Base-by-base conservation (phyloP, 2,888 invertebrate genomes). In the Leptopilina syphax region DNA sequence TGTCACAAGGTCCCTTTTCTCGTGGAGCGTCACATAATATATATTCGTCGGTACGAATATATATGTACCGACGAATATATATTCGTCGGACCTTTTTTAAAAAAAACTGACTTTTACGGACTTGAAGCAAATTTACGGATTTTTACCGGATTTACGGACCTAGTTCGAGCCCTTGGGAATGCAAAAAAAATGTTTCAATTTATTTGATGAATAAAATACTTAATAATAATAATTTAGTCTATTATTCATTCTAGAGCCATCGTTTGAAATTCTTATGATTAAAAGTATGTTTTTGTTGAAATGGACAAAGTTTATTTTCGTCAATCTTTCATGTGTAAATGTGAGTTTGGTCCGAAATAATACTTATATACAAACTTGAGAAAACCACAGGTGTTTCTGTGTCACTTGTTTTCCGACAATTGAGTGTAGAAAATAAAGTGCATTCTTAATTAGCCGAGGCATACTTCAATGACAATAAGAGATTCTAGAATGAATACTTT, bases 361-460 rank as follows among this genome's bases (percentile, higher is more conserved):
- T 18, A 68, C 18, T n/a, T n/a, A 57, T 5, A 57, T n/a, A 68
- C 68, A 6, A 68, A 68, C 70, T 24, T 70, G 70, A 27, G 50
- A 47, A 50, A 68, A 68, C 68, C 68, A n/a, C 68, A 68, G 68
- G 68, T 68, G 47, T 68, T 68, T 68, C 50, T 24, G 68, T 57
- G n/a, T 68, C 68, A 50, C 18, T 5, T 50, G 10, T 24, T 68
- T 68, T 50, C 50, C 68, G 68, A 18, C 60, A 60, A 12, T 50
- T 50, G 3, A 50, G 18, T 18, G n/a, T 60, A 60, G 44, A 44
- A 44, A 6, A 44, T 44, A 8, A 44, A 44, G 60, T 18, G n/a
- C 4, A 18, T 3, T n/a, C n/a, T 60, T 4, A 18, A 18, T 60
- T 60, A 18, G 13, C 57, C 34, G 34, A 34, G 34, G 4, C 34